phyloP scores from a whole-genome alignment of 2,888 invertebrate species.

The Ectemnius cavifrons region DNA sequence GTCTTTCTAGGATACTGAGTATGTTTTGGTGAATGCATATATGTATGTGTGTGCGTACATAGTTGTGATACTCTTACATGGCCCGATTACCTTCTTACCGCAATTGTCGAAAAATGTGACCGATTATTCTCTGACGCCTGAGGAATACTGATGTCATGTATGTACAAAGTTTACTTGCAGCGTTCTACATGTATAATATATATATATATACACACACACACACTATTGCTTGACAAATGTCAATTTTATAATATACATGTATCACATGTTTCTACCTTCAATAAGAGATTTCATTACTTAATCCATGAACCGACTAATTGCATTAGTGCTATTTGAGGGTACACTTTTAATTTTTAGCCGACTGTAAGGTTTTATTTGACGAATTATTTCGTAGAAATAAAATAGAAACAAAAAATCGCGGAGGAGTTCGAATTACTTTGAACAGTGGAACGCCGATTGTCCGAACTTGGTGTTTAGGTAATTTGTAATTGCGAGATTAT shows the following conservation, averaged over 20 bases:
- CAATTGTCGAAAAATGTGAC: slow-evolving; percentile 11
- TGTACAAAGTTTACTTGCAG: slow-evolving; percentile 19
- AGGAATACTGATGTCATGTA: slow-evolving; percentile 9
- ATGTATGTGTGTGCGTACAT: slow-evolving; percentile 40
- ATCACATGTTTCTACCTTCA: slow-evolving; percentile 38
- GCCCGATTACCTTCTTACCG: slow-evolving; percentile 32
- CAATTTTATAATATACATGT: slow-evolving; percentile 47
- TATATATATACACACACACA: not conserved
- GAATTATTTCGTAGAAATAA: too few relatives aligned
- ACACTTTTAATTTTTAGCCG: too few relatives aligned
- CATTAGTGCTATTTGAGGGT: not conserved
- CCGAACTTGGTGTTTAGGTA: too few relatives aligned
- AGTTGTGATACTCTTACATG: slow-evolving; percentile 52
- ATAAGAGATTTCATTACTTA: slow-evolving; percentile 15
- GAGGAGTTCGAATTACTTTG: too few relatives aligned
- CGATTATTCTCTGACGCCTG: not conserved
- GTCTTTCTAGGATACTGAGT: slow-evolving; percentile 37
- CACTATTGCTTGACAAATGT: slow-evolving; percentile 36
- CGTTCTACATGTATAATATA: slow-evolving; percentile 27
- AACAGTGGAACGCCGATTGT: too few relatives aligned
- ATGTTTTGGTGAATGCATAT: slow-evolving; percentile 32
- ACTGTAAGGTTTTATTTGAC: too few relatives aligned
- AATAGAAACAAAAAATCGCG: too few relatives aligned
- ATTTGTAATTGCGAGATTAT: too few relatives aligned
- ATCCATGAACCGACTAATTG: not conserved